Conservation (phyloP, 2,113 vertebrate genomes). For the Mormyrus lacerda region DNA sequence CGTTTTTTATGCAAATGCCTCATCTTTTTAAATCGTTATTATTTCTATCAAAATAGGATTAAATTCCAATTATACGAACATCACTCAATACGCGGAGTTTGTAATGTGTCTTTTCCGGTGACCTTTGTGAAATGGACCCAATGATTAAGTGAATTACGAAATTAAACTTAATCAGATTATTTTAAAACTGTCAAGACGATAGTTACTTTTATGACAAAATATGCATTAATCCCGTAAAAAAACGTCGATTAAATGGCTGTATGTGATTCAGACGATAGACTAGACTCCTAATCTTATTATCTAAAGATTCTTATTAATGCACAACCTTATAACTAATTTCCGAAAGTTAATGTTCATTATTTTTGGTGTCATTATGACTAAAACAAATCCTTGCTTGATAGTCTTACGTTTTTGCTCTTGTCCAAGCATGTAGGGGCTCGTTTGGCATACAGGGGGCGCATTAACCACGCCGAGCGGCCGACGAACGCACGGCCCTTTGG, state of each 20-base stretch:
- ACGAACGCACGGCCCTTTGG: slow-evolving; percentile 23
- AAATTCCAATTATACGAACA: slow-evolving; percentile 11
- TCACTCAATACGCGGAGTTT: slow-evolving; percentile 13
- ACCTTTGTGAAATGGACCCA: slow-evolving; percentile 29
- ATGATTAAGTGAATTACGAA: slow-evolving; percentile 23
- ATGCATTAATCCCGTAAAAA: background rate
- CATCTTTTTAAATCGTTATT: background rate
- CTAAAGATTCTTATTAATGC: background rate
- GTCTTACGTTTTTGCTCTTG: background rate
- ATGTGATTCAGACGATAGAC: background rate
- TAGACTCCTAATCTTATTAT: background rate
- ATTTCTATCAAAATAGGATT: background rate
- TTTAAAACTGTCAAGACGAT: background rate
- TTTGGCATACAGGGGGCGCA: slow-evolving; percentile 29
- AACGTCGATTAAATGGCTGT: background rate
- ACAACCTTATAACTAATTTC: background rate
- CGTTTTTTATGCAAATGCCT: background rate
- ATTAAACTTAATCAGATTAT: background rate
- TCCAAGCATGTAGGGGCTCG: background rate
- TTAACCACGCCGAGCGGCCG: background rate
- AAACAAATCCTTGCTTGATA: background rate
- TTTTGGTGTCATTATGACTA: background rate
- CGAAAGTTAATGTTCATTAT: background rate
- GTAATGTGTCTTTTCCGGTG: slow-evolving; percentile 34
- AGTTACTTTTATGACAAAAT: background rate